Conservation (phyloP, 2,113 vertebrate species). For the Zosterops borbonicus region DNA sequence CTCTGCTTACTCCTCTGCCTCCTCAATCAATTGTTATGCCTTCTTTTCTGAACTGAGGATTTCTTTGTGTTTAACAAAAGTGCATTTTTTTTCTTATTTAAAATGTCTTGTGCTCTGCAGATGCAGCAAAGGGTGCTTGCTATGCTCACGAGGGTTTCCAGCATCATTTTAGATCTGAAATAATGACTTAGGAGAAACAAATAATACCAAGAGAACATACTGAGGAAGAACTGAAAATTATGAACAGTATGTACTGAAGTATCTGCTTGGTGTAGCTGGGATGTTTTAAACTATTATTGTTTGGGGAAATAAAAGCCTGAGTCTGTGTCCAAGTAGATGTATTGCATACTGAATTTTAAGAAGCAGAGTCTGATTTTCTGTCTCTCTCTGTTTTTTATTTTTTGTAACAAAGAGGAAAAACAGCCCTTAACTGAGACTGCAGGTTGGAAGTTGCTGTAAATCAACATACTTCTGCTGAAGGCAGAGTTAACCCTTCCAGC, state of each 20-base stretch:
- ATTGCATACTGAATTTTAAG: neutral
- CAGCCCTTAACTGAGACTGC: neutral
- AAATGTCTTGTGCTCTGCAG: neutral
- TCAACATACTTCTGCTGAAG: neutral
- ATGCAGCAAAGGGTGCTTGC: neutral
- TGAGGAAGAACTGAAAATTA: neutral
- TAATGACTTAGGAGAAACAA: neutral
- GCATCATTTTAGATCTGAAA: neutral
- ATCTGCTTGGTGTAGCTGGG: neutral
- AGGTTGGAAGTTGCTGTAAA: neutral
- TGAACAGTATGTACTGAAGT: neutral
- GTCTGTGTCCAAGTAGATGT: neutral
- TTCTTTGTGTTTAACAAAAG: neutral
- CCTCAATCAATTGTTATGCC: neutral
- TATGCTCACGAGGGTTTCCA: neutral
- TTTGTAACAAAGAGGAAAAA: neutral
- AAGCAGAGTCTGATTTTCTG: neutral
- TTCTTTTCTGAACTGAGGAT: neutral
- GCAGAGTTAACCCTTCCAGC: neutral
- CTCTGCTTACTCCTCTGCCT: conserved; percentile 28
- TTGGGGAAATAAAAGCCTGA: conserved; percentile 26
- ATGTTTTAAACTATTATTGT: neutral
- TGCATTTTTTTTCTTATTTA: neutral
- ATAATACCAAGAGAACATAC: neutral
- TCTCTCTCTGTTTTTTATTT: neutral